These are phyloP conservation scores for Hypomecis punctinalis DNA, from an alignment of 2,888 invertebrate species.

Conservation along the genomic window DNA sequence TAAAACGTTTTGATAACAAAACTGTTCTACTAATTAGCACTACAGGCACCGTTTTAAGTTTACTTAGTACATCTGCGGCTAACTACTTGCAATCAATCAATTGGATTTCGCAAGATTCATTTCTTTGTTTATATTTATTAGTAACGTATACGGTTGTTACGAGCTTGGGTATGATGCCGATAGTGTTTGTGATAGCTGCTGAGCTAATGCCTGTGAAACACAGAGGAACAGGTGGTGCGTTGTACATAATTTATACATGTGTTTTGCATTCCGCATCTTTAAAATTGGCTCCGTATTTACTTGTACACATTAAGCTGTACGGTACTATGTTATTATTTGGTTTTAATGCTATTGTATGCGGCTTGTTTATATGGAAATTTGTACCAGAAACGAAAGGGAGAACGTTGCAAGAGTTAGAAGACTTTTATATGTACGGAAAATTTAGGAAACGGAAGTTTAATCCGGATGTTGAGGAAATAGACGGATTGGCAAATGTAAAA, in stretches of 20 bases:
- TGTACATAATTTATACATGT: slow-evolving; percentile 32
- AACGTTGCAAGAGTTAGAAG: slow-evolving; percentile 40
- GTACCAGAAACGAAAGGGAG: slow-evolving; percentile 41
- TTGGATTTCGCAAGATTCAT: slow-evolving; percentile 25
- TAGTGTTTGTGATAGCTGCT: slow-evolving; percentile 29
- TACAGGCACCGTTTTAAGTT: not conserved
- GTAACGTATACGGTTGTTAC: slow-evolving; percentile 20
- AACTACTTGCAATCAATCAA: slow-evolving; percentile 28
- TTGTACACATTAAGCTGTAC: slow-evolving; percentile 25
- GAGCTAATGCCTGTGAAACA: slow-evolving; percentile 40
- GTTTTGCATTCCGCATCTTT: slow-evolving; percentile 30
- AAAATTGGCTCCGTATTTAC: slow-evolving; percentile 35
- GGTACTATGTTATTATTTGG: slow-evolving; percentile 35
- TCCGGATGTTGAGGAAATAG: not conserved
- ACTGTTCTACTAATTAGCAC: slow-evolving; percentile 13
- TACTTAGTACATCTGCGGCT: slow-evolving; percentile 5
- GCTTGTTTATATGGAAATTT: slow-evolving; percentile 36
- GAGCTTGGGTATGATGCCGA: slow-evolving; percentile 24
- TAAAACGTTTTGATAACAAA: slow-evolving; percentile 17
- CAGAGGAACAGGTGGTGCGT: slow-evolving; percentile 33
- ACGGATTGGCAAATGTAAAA: not conserved
- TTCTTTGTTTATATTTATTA: slow-evolving; percentile 27
- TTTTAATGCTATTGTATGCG: slow-evolving; percentile 26
- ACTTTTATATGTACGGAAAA: slow-evolving; percentile 28
- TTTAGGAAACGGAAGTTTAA: slow-evolving; percentile 6